Evolutionary conservation across 2,113 vertebrate species (phyloP), one percentile per base, ranked within the genome.

Genomic region (Nothobranchius kuhntae): DNA sequence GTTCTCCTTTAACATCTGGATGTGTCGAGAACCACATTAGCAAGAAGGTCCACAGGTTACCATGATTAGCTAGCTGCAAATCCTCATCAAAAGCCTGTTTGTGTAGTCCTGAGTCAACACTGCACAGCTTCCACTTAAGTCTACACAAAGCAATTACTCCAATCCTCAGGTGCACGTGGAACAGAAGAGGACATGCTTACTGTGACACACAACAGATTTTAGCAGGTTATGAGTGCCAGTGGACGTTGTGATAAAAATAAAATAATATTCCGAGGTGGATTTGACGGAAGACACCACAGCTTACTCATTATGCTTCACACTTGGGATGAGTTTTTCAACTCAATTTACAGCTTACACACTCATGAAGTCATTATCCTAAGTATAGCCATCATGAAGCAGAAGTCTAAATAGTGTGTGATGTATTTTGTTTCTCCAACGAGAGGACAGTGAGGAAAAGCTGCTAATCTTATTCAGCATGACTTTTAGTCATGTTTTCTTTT

Each of bases 201-300:
- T n/a, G 12, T 6, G 14, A 51, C 62, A 55, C 53, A 24, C 47
- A 59, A 40, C 78, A 53, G 61, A 78, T 62, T 72, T 78, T 47
- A 68, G 61, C 72, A 53, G 69, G 73, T 69, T 72, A 63, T 30
- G 50, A 42, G 64, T 60, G 73, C 77, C 77, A 40, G 50, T 64
- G 66, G 65, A 47, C 54, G 50, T 24, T 42, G 12, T 60, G 72
- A 69, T 72, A 52, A 77, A 77, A 82, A 46, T 58, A 53, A 77
- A 77, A 82, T 60, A 59, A 54, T 68, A 24, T 24, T 45, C n/a
- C 11, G 71, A 64, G 60, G 73, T 59, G 15, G 30, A 83, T 78
- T 77, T 84, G 74, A 87, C 65, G 64, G 81, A 86, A 73, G 65
- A 87, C 77, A 71, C 66, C 65, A 53, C 54, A 61, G 68, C 66